These are phyloP conservation scores for Anableps anableps DNA, from an alignment of 2,797 vertebrate species.

Conservation along the genomic window DNA sequence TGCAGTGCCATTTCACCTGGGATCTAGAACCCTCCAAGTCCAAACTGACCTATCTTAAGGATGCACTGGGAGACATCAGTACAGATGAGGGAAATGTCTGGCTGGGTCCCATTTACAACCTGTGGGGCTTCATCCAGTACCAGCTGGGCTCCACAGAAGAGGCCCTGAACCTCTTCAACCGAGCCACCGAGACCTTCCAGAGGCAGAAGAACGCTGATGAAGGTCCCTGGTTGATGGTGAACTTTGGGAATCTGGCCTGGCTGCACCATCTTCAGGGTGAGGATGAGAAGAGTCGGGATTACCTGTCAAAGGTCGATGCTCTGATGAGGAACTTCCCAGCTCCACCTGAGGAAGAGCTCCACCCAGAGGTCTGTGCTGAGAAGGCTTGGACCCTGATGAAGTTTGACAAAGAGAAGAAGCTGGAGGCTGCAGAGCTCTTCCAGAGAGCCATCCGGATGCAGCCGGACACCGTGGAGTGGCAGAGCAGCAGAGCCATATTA, in stretches of 20 bases:
- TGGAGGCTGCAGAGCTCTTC: conserved; percentile 38
- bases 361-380: conserved; percentile 59
- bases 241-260: conserved; percentile 72
- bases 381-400: conserved; percentile 68
- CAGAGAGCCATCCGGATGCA: conserved; percentile 55
- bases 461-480: conserved; percentile 58
- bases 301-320: conserved; percentile 38
- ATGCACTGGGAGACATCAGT: background rate
- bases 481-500: conserved; percentile 33
- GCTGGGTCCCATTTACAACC: conserved; percentile 71
- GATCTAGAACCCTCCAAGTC: no score
- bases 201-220: conserved; percentile 58
- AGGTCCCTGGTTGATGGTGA: conserved; percentile 70
- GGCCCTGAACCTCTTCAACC: conserved; percentile 39
- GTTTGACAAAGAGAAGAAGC: conserved; percentile 9
- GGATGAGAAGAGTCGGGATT: conserved; percentile 30
- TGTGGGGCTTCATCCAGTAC: conserved; percentile 60
- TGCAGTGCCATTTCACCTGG: no score
- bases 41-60: no score
- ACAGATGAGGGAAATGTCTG: conserved; percentile 55
- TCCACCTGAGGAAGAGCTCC: conserved; percentile 30
- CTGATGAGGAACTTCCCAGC: conserved; percentile 23
- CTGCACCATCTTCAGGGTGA: conserved; percentile 34
- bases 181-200: no score
- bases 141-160: conserved; percentile 13